Evolutionary conservation across 1,140 invertebrate genomes (phyloP).

Genomic region (Sycophila sp.): DNA sequence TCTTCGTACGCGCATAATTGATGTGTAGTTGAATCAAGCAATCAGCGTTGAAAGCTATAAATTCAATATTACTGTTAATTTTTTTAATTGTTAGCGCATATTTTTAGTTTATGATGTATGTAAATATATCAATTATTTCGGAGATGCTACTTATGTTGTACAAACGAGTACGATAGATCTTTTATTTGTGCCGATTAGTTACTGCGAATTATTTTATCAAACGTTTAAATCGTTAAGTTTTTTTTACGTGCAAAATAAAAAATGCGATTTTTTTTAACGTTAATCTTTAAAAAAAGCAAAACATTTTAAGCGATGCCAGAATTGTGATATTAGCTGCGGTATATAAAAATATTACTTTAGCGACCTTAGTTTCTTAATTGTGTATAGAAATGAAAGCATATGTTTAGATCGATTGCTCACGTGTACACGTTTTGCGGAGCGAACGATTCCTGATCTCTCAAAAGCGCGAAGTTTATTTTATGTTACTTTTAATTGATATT

Average conservation of each 20-base stretch:
- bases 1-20: neutral
- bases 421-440: conserved; percentile 3
- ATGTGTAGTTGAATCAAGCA: neutral
- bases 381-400: conserved; percentile 21
- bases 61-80: neutral
- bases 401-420: neutral
- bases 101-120: too few relatives aligned
- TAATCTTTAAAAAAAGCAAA: neutral
- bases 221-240: conserved; percentile 28
- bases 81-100: too few relatives aligned
- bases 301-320: conserved; percentile 42
- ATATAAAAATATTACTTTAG: conserved; percentile 40
- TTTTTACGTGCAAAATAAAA: conserved; percentile 11
- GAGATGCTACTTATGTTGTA: conserved; percentile 24
- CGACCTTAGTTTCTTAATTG: conserved; percentile 1
- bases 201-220: conserved; percentile 34
- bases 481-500: conserved; percentile 43
- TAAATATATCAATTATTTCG: conserved; percentile 17
- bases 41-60: neutral
- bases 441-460: conserved; percentile 58
- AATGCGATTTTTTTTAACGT: conserved; percentile 28
- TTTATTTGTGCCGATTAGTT: conserved; percentile 30
- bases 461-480: conserved; percentile 58
- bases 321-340: conserved; percentile 64
- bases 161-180: conserved; percentile 30